Evolutionary conservation across 2,113 vertebrate genomes (phyloP), one percentile per base, ranked within the genome.

Genomic region (Carassius gibelio): DNA sequence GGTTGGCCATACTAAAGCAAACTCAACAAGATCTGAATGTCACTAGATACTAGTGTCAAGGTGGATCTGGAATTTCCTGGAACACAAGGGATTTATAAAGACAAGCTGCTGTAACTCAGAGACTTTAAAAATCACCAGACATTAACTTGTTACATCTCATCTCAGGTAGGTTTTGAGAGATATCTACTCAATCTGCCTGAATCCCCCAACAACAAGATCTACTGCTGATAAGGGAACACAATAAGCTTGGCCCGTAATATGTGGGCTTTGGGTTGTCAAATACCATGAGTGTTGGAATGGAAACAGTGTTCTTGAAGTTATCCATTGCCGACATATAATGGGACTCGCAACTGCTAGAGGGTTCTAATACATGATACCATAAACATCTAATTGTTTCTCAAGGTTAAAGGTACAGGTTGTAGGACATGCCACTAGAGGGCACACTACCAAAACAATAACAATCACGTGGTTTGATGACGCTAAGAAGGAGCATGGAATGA

Each of bases 291-390:
- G 48, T 66, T 74, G 17, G n/a, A 77, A 75, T 68, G n/a, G 45
- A 87, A 87, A 80, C 68, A 59, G 68, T 85, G 64, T 83, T 86
- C 83, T 79, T 34, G 55, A 88, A 45, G 80, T 81, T 85, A 86
- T 84, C 75, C 83, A 48, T 21, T 21, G 74, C 9, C n/a, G 26
- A 42, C 34, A 61, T 19, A 38, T 52, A 64, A n/a, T n/a, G 4
- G 61, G 7, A 68, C 14, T 68, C 17, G 6, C 45, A 17, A 30
- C 74, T 55, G 48, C 23, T 14, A 15, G 17, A 34, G 42, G 15
- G 59, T 68, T 30, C 4, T 48, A 42, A 30, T 34, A 23, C 52
- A 78, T 3, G 26, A 75, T 76, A 66, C 83, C 26, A 71, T 72
- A 72, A 72, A 72, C 36, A 8, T 1, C 30, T 68, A 68, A 68